Evolutionary conservation across 2,113 vertebrate species (phyloP).

Genomic region (Scytalopus superciliaris): DNA sequence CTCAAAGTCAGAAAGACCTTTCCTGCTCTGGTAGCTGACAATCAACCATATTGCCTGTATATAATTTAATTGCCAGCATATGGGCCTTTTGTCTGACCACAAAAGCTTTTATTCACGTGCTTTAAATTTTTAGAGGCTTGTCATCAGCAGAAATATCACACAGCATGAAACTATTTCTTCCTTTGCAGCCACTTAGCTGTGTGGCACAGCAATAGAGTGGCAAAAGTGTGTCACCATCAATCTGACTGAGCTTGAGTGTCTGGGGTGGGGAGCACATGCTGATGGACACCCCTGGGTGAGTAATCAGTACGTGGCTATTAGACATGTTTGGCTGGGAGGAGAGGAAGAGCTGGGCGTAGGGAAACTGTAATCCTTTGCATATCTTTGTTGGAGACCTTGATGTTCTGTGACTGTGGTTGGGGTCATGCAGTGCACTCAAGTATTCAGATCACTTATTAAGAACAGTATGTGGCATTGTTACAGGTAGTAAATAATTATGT

Average conservation of each 20-base stretch:
- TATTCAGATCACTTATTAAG: not conserved
- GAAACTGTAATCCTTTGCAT: not conserved
- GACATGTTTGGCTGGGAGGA: not conserved
- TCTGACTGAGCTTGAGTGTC: not conserved
- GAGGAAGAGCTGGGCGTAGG: not conserved
- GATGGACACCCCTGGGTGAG: not conserved
- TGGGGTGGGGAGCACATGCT: not conserved
- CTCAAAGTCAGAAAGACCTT: not conserved
- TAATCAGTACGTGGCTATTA: not conserved
- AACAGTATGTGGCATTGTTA: not conserved
- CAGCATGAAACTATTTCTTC: not conserved
- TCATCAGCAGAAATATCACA: not conserved
- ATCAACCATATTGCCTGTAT: not conserved
- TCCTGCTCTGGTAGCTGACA: not conserved
- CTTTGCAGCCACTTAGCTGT: not conserved
- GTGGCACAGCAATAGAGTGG: not conserved
- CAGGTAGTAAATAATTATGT: not conserved
- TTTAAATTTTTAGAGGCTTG: constrained; percentile 22
- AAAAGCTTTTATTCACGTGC: not conserved
- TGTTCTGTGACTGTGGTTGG: accelerated
- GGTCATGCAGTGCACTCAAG: not conserved
- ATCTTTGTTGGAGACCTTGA: not conserved
- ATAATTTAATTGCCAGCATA: constrained; percentile 23
- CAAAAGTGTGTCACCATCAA: not conserved
- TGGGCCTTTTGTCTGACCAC: constrained; percentile 8